These are phyloP conservation scores for Melieria omissa DNA, from an alignment of 2,888 invertebrate species.

Conservation along the genomic window DNA sequence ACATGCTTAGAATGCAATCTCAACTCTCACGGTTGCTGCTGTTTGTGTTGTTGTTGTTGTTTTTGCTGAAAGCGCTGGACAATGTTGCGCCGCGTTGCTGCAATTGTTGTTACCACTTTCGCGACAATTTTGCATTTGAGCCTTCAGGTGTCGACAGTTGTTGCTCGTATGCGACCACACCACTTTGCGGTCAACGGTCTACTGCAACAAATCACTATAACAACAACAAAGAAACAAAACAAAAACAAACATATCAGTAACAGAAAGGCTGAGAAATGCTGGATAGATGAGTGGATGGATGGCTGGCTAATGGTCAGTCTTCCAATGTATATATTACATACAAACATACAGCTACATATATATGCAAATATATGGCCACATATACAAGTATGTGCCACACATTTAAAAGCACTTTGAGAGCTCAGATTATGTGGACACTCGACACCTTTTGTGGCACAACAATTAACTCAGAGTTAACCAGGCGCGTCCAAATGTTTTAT, in stretches of 20 bases:
- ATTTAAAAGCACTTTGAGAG: no score
- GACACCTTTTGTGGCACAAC: conserved; percentile 36
- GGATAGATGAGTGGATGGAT: conserved; percentile 40
- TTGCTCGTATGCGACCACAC: conserved; percentile 36
- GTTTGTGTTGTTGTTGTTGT: neutral
- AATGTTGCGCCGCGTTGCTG: conserved; percentile 6
- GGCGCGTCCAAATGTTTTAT: conserved; percentile 40
- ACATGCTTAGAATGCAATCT: conserved; percentile 58
- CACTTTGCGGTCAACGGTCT: conserved; percentile 51
- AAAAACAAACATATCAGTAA: conserved; percentile 31
- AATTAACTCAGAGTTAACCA: conserved; percentile 40
- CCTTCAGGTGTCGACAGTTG: conserved; percentile 15
- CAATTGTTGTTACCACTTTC: conserved; percentile 41
- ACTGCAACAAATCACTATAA: conserved; percentile 40
- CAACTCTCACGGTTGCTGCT: conserved; percentile 23
- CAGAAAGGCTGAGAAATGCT: conserved; percentile 32
- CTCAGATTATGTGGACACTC: conserved; percentile 16
- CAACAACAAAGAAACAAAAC: conserved; percentile 38
- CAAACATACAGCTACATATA: neutral
- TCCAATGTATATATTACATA: no score
- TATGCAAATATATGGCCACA: neutral
- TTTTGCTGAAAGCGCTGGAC: neutral
- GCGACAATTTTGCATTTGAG: conserved; percentile 45
- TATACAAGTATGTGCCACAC: no score
- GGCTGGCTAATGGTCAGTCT: no score